Conservation (phyloP, 2,888 invertebrate species). For the Odiellus spinosus region DNA sequence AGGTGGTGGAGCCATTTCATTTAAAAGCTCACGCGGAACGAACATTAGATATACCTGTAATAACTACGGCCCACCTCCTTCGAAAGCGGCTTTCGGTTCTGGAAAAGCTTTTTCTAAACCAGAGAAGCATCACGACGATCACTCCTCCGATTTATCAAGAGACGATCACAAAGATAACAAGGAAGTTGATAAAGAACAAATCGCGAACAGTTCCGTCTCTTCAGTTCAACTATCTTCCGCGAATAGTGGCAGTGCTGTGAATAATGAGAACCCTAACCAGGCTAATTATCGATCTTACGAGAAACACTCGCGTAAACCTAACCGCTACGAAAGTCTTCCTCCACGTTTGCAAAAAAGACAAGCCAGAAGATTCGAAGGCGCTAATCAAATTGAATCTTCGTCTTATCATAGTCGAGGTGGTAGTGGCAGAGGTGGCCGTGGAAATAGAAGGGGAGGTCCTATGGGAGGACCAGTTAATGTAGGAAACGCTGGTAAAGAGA, state of each 20-base stretch:
- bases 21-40: conserved; percentile 23
- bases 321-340: conserved; percentile 13
- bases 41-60: conserved; percentile 31
- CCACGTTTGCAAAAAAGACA: conserved; percentile 19
- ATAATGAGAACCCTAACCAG: conserved; percentile 5
- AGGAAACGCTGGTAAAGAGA: conserved; percentile 24
- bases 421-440: conserved; percentile 24
- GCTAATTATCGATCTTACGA: conserved; percentile 6
- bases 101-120: conserved; percentile 10
- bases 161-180: conserved; percentile 11
- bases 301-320: conserved; percentile 12
- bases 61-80: conserved; percentile 62
- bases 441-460: conserved; percentile 22
- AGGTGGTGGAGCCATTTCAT: conserved; percentile 38
- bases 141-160: conserved; percentile 13
- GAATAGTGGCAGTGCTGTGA: conserved; percentile 8
- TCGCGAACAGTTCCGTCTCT: too few species aligned
- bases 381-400: conserved; percentile 4
- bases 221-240: neutral
- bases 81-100: conserved; percentile 50
- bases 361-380: conserved; percentile 6
- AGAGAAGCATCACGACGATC: conserved; percentile 23
- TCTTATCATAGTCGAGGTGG: conserved; percentile 27
- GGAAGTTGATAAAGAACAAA: conserved; percentile 10
- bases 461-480: conserved; percentile 15